phyloP scores from a whole-genome alignment of 1,140 invertebrate species.

The Drosophila setifemur region DNA sequence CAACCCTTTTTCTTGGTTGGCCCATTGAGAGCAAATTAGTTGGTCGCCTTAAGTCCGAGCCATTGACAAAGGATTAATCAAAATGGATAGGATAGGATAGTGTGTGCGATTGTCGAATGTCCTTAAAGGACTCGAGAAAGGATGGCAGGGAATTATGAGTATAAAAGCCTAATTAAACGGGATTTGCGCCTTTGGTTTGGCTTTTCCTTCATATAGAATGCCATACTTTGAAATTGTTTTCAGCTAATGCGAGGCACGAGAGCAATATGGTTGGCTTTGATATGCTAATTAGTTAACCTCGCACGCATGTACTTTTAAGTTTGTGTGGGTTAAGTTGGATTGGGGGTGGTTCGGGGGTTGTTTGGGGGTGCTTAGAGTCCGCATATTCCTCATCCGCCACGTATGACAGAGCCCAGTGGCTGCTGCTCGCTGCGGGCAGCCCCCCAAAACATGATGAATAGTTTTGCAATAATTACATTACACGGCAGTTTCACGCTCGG shows the following conservation, averaged over 20 bases:
- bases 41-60: slow-evolving; percentile 47
- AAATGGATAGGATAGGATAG: slow-evolving; percentile 37
- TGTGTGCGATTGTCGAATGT: slow-evolving; percentile 6
- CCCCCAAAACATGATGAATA: slow-evolving; percentile 75
- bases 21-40: slow-evolving; percentile 57
- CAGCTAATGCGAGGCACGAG: slow-evolving; percentile 14
- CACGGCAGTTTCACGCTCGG: slow-evolving; percentile 64
- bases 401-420: slow-evolving; percentile 45
- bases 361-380: background rate
- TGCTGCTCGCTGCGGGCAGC: slow-evolving; percentile 34
- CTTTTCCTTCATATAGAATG: slow-evolving; percentile 3
- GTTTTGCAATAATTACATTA: slow-evolving; percentile 77
- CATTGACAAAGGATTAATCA: slow-evolving; percentile 66
- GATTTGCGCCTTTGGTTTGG: slow-evolving; percentile 59
- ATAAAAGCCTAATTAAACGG: slow-evolving; percentile 65
- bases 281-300: slow-evolving; percentile 74
- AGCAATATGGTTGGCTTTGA: slow-evolving; percentile 71
- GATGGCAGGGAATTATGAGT: slow-evolving; percentile 56
- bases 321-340: too few species aligned
- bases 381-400: slow-evolving; percentile 35
- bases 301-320: too few species aligned
- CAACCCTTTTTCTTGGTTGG: slow-evolving; percentile 21
- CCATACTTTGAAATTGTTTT: slow-evolving; percentile 30
- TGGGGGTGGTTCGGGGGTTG: background rate
- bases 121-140: background rate